phyloP scores from a whole-genome alignment of 2,888 invertebrate species.

The Patella pellucida region DNA sequence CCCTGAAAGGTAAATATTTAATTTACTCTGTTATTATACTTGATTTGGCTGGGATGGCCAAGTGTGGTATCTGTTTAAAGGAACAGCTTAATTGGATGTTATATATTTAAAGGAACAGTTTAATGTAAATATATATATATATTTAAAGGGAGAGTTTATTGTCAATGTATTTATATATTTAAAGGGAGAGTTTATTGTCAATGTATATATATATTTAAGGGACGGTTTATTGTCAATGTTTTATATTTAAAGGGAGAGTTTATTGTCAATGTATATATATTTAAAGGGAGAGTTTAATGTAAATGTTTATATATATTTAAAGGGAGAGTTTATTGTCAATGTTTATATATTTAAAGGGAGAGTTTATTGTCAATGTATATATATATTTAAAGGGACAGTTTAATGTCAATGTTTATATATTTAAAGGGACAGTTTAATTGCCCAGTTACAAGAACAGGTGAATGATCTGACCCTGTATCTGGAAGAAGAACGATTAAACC shows the following conservation, averaged over 20 bases:
- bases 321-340: too few relatives aligned
- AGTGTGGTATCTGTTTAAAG: too few relatives aligned
- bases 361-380: neutral
- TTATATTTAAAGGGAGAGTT: conserved; percentile 44
- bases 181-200: neutral
- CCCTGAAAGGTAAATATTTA: conserved; percentile 34
- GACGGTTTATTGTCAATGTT: conserved; percentile 44
- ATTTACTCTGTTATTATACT: neutral
- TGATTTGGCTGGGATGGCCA: neutral
- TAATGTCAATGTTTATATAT: conserved; percentile 34
- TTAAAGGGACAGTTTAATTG: conserved; percentile 52
- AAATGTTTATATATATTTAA: neutral
- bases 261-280: too few relatives aligned
- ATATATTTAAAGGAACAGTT: conserved; percentile 43
- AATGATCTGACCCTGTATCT: conserved; percentile 63
- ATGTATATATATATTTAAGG: conserved; percentile 31
- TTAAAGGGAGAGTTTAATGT: conserved; percentile 52
- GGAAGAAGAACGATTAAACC: conserved; percentile 68
- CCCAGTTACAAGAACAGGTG: conserved; percentile 65
- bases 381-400: conserved; percentile 43
- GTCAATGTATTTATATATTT: too few relatives aligned
- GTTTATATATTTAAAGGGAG: neutral
- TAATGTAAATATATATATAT: conserved; percentile 32
- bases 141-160: too few relatives aligned
- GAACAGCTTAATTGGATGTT: too few relatives aligned